Base-by-base conservation (phyloP, 2,888 invertebrate species). In the Micropterix aruncella region DNA sequence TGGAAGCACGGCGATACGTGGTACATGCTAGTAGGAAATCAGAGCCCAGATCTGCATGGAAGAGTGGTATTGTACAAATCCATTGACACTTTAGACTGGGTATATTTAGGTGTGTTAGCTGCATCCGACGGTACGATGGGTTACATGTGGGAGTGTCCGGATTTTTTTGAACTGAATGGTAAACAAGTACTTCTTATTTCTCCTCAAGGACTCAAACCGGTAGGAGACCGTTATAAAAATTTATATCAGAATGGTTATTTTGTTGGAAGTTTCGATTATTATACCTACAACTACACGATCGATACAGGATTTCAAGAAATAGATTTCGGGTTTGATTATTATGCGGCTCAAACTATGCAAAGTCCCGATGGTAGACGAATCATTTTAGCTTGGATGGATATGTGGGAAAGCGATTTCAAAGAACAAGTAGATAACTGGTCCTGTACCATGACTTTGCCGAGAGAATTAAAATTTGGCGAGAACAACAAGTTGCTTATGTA, bases 111-210 rank as follows among this genome's bases (percentile, higher is more conserved):
- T 2, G 48, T 60, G 40, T 49, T 70, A 14, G 59, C 46, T 38
- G 50, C 60, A 51, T 66, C 69, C 0, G 55, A 64, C 41, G 66
- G 65, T 3, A 52, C 49, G 14, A 56, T 66, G 1, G 66, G 66
- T 1, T 65, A 55, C 39, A 68, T 70, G 67, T 73, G 64, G 63
- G 73, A 73, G 52, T 73, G 73, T 55, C 73, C 73, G 0, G 70
- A 71, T 49, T 65, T 73, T 42, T 70, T 72, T 37, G 60, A 65
- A 49, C 46, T 73, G 1, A 46, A 57, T 16, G 64, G 62, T 0
- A 52, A 56, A 42, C 62, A 55, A 48, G 54, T 73, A 14, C 53
- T 73, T 1, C 48, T 72, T 2, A 60, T 72, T 44, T 70, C 68
- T 3, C 65, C 69, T 1, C 68, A 69, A 60, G 68, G 70, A 2